Evolutionary conservation across 2,888 invertebrate genomes (phyloP), one percentile per base, ranked within the genome.

Genomic region (Nephrocerus scutellatus): DNA sequence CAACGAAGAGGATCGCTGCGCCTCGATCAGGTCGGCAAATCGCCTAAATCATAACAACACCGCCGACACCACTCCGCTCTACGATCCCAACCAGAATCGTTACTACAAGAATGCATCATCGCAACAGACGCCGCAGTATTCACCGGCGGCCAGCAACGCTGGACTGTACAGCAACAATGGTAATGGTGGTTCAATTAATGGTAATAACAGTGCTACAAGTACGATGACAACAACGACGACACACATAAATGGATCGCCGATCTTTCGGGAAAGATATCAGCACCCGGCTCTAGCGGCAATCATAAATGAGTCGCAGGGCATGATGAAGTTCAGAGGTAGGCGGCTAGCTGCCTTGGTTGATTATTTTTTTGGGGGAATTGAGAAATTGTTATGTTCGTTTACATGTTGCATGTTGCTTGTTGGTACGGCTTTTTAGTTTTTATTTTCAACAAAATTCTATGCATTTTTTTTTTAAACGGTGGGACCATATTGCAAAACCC

Each of bases 81-180:
- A 62, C 34, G 68, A 67, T 57, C 65, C 64, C 22, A 67, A 67
- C 45, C 66, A 67, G 48, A 67, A 67, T 55, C 66, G 63, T 8
- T 66, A 62, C 46, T 63, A 61, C 21, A 64, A 62, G 37, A 51
- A 49, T 42, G 37, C 45, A 36, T 10, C 35, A 26, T 30, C 13
- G 23, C 30, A 39, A 46, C 36, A 44, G 32, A 59, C 61, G 23
- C 60, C 63, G 12, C 62, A 62, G 37, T 62, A 65, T 19, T 56
- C 60, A 29, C 63, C 62, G 10, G 46, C 51, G 25, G n/a, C n/a
- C n/a, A n/a, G n/a, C n/a, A n/a, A n/a, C n/a, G n/a, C n/a, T n/a
- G n/a, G n/a, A n/a, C n/a, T n/a, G n/a, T n/a, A n/a, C n/a, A n/a
- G n/a, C n/a, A 61, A 60, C 30, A 59, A 55, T 41, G 44, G 34